Conservation (phyloP, 2,888 invertebrate species). For the Bellardia bayeri region DNA sequence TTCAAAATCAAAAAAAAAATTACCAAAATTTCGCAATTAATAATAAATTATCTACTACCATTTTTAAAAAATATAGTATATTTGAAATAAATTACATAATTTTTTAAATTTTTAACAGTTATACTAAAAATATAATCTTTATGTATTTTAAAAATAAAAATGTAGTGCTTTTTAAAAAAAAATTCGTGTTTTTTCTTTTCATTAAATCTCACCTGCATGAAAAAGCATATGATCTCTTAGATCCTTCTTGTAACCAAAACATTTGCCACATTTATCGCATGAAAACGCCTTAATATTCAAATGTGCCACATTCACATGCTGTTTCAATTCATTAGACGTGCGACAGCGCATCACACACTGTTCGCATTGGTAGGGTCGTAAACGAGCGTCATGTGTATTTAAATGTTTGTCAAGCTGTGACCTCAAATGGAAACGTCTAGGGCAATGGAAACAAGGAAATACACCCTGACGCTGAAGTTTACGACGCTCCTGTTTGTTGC, state of each 20-base stretch:
- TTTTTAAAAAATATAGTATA: no score
- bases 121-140: no score
- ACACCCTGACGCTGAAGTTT: conserved; percentile 72
- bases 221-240: conserved; percentile 74
- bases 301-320: conserved; percentile 73
- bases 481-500: conserved; percentile 70
- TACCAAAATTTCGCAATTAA: no score
- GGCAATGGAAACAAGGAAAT: conserved; percentile 73
- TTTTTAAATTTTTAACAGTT: no score
- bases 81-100: no score
- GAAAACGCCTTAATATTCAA: conserved; percentile 72
- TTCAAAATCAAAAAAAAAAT: no score
- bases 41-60: no score
- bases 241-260: conserved; percentile 75
- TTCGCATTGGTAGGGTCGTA: conserved; percentile 71
- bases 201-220: conserved; percentile 68
- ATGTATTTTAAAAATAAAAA: no score
- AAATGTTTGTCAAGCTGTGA: conserved; percentile 74
- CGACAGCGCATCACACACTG: conserved; percentile 71
- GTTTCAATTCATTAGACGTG: conserved; percentile 70
- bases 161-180: no score
- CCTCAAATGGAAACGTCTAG: conserved; percentile 73
- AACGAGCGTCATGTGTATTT: conserved; percentile 71
- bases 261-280: conserved; percentile 74
- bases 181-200: no score